Conservation (phyloP, 2,888 invertebrate species). For the Carterocephalus palaemon region DNA sequence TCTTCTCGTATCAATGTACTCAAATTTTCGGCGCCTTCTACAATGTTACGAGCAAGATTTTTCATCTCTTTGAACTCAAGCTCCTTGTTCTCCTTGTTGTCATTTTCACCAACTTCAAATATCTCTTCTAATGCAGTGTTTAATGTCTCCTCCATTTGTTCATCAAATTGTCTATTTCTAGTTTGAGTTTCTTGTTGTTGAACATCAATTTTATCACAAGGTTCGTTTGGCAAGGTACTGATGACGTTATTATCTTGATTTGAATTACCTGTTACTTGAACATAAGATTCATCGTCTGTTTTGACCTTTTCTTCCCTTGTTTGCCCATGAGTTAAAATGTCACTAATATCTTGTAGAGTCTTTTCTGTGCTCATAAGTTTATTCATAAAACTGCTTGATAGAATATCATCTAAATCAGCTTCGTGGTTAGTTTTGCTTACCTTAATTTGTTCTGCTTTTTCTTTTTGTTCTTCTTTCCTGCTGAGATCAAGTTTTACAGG, state of each 20-base stretch:
- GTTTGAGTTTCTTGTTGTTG: slow-evolving; percentile 7
- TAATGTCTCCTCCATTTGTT: slow-evolving; percentile 54
- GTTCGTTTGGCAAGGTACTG: no score
- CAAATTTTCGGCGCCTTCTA: slow-evolving; percentile 67
- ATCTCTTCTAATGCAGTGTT: slow-evolving; percentile 53
- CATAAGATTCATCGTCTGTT: background rate
- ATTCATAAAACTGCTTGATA: slow-evolving; percentile 50
- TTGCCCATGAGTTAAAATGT: slow-evolving; percentile 37
- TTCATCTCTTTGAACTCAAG: slow-evolving; percentile 66
- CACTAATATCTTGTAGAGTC: slow-evolving; percentile 50
- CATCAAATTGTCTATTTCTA: slow-evolving; percentile 43
- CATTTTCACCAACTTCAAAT: slow-evolving; percentile 45
- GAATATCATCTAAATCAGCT: slow-evolving; percentile 40
- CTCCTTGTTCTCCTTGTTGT: slow-evolving; percentile 51
- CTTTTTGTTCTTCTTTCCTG: slow-evolving; percentile 38
- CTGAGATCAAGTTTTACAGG: slow-evolving; percentile 46
- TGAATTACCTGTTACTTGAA: no score
- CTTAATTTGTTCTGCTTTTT: slow-evolving; percentile 23
- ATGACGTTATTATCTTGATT: no score
- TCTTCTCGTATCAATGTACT: slow-evolving; percentile 68
- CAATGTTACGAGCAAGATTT: slow-evolving; percentile 60
- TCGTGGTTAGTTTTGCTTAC: slow-evolving; percentile 32
- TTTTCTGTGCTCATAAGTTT: slow-evolving; percentile 60
- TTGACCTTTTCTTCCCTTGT: background rate
- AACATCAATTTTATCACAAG: no score